Conservation (phyloP, 2,888 invertebrate species). For the Acanthococcus lagerstroemiae region DNA sequence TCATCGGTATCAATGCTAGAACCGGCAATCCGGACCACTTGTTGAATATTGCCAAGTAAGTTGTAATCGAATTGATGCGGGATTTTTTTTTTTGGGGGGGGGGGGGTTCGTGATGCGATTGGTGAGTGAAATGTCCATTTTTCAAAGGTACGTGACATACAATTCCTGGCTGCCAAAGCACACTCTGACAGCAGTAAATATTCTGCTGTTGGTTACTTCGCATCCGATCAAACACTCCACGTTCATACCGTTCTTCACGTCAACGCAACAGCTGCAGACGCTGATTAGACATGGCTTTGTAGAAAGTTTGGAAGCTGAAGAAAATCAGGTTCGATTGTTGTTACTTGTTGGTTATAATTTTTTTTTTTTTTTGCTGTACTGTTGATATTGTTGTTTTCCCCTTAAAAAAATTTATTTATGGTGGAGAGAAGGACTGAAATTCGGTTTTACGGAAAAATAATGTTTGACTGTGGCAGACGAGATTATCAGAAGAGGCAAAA, state of each 20-base stretch:
- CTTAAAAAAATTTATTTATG: not conserved
- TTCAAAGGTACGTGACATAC: slow-evolving; percentile 53
- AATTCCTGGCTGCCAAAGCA: slow-evolving; percentile 58
- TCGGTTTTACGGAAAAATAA: not conserved
- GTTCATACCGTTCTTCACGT: slow-evolving; percentile 61
- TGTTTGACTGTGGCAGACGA: too few relatives aligned
- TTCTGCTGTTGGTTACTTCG: slow-evolving; percentile 56
- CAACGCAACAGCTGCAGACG: slow-evolving; percentile 49
- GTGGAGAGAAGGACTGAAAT: not conserved
- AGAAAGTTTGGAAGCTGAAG: slow-evolving; percentile 67
- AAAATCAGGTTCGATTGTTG: slow-evolving; percentile 35
- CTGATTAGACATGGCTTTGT: slow-evolving; percentile 72
- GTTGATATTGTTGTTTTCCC: not conserved
- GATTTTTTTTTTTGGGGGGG: not conserved
- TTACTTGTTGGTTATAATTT: not conserved
- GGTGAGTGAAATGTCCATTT: too few relatives aligned
- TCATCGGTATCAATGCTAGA: slow-evolving; percentile 66
- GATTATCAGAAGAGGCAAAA: too few relatives aligned
- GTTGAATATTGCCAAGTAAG: slow-evolving; percentile 59
- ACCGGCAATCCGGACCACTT: slow-evolving; percentile 69
- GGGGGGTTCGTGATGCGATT: not conserved
- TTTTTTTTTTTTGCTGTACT: not conserved
- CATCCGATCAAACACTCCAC: slow-evolving; percentile 59
- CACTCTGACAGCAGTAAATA: slow-evolving; percentile 56
- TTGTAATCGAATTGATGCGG: too few relatives aligned